phyloP scores from a whole-genome alignment of 2,113 vertebrate species.

The Lynx canadensis region DNA sequence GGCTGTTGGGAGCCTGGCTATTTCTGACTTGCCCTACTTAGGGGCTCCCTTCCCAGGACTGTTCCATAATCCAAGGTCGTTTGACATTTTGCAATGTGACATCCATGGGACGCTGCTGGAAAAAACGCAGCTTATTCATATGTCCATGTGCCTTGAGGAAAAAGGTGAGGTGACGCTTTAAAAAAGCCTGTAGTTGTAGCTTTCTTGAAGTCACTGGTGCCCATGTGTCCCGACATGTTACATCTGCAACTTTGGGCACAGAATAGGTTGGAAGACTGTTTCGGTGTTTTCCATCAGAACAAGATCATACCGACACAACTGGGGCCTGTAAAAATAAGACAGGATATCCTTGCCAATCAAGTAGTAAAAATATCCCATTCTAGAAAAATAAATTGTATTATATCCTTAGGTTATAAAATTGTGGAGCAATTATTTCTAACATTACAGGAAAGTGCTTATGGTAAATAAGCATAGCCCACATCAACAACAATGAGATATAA shows the following conservation, averaged over 20 bases:
- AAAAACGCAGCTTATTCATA: neutral
- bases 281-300: constrained; percentile 90
- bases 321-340: constrained; percentile 82
- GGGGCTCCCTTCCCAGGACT: neutral
- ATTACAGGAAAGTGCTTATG: neutral
- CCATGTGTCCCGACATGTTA: neutral
- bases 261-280: constrained; percentile 88
- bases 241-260: constrained; percentile 82
- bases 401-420: neutral
- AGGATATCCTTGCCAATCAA: neutral
- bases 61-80: constrained; percentile 41
- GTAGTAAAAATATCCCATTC: neutral
- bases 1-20: neutral
- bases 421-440: neutral
- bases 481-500: neutral
- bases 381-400: neutral
- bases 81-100: constrained; percentile 45
- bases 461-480: neutral
- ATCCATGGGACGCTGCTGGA: neutral
- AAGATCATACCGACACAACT: constrained; percentile 93
- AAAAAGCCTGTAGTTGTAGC: neutral
- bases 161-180: neutral
- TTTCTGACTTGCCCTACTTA: constrained; percentile 77
- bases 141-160: neutral
- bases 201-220: neutral